These are phyloP conservation scores for Temnothorax unifasciatus DNA, from an alignment of 2,888 invertebrate genomes.

Conservation along the genomic window DNA sequence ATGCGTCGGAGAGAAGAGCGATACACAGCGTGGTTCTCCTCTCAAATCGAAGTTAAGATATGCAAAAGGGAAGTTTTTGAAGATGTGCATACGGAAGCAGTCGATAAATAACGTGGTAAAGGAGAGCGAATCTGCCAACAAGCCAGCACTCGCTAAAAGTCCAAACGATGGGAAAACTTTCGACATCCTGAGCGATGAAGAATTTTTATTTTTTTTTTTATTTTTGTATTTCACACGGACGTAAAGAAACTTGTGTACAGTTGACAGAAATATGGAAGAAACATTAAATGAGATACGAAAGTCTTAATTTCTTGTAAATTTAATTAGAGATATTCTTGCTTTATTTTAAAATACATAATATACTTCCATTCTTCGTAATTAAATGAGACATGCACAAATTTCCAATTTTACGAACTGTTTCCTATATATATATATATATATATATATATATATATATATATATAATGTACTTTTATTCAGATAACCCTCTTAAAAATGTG, in stretches of 20 bases:
- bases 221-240: not conserved
- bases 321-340: not conserved
- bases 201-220: too few relatives aligned
- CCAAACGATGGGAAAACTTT: slow-evolving; percentile 35
- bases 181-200: slow-evolving; percentile 9
- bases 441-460: too few relatives aligned
- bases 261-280: slow-evolving; percentile 15
- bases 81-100: slow-evolving; percentile 40
- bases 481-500: not conserved
- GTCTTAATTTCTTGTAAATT: not conserved
- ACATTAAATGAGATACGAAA: not conserved
- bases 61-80: slow-evolving; percentile 60
- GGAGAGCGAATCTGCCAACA: slow-evolving; percentile 23
- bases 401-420: not conserved
- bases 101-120: slow-evolving; percentile 59
- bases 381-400: slow-evolving; percentile 6
- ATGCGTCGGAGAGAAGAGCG: slow-evolving; percentile 26
- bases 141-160: slow-evolving; percentile 21
- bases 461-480: not conserved
- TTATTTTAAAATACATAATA: slow-evolving; percentile 12
- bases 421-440: too few relatives aligned
- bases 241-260: not conserved
- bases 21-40: slow-evolving; percentile 44
- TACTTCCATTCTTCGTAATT: not conserved
- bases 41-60: slow-evolving; percentile 57